phyloP scores from a whole-genome alignment of 2,113 vertebrate species.

The Calyptomena viridis region DNA sequence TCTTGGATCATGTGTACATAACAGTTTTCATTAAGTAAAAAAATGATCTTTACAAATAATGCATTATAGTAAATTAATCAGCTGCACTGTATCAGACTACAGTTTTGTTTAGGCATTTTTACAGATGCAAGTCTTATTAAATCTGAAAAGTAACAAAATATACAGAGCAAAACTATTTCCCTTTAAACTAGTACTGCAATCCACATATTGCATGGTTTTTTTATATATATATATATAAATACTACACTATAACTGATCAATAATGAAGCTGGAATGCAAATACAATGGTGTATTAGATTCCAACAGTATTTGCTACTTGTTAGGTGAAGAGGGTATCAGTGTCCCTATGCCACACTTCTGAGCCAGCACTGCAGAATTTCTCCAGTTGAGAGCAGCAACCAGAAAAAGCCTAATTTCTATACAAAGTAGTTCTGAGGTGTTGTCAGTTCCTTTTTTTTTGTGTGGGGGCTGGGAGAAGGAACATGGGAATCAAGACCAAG shows the following conservation, averaged over 20 bases:
- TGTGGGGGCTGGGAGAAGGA: neutral
- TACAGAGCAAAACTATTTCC: slow-evolving; percentile 89
- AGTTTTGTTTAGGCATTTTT: slow-evolving; percentile 66
- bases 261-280: slow-evolving; percentile 62
- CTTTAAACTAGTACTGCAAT: slow-evolving; percentile 75
- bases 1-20: slow-evolving; percentile 6
- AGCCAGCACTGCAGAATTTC: neutral
- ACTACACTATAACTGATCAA: slow-evolving; percentile 75
- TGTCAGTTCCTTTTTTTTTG: slow-evolving; percentile 6
- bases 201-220: slow-evolving; percentile 59
- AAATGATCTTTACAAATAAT: slow-evolving; percentile 64
- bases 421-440: neutral
- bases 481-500: neutral
- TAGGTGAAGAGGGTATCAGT: neutral
- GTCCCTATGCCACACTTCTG: neutral
- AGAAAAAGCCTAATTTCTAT: neutral
- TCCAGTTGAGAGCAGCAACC: neutral
- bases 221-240: slow-evolving; percentile 85
- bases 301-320: slow-evolving; percentile 14
- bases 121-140: slow-evolving; percentile 72
- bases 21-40: slow-evolving; percentile 57
- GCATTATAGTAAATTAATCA: slow-evolving; percentile 5
- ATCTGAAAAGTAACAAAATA: slow-evolving; percentile 88
- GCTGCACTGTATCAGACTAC: slow-evolving; percentile 55
- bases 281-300: slow-evolving; percentile 36